phyloP scores from a whole-genome alignment of 2,797 vertebrate genomes.

The Hydrocynus forskahlii region DNA sequence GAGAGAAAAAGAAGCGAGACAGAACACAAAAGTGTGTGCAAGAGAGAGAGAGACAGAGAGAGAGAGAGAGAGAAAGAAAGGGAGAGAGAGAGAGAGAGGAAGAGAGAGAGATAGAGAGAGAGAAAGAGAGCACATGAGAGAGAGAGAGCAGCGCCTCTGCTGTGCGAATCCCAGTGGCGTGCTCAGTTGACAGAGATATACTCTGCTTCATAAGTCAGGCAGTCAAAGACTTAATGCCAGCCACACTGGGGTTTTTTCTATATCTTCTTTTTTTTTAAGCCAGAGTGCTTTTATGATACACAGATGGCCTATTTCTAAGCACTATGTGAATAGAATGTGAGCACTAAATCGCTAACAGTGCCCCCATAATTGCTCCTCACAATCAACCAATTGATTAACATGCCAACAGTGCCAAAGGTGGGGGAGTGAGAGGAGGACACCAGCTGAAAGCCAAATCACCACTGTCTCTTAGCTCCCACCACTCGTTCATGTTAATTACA shows the following conservation, averaged over 20 bases:
- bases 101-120: background rate
- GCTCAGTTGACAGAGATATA: conserved; percentile 20
- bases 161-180: conserved; percentile 23
- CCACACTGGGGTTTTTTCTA: background rate
- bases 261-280: background rate
- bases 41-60: conserved; percentile 1
- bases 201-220: conserved; percentile 17
- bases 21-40: background rate
- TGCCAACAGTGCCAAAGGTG: conserved; percentile 39
- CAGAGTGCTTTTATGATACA: conserved; percentile 14
- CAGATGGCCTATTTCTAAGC: conserved; percentile 33
- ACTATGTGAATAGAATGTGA: conserved; percentile 32
- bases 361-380: conserved; percentile 43
- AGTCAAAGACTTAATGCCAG: conserved; percentile 35
- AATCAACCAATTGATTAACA: conserved; percentile 49
- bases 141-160: background rate
- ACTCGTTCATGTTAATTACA: conserved; percentile 52
- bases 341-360: conserved; percentile 33
- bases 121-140: background rate
- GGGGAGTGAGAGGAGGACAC: conserved; percentile 34
- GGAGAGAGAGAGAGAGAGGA: too few relatives aligned
- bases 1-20: background rate
- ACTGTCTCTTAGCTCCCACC: conserved; percentile 30
- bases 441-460: conserved; percentile 52
- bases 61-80: too few relatives aligned